Conservation (phyloP, 2,113 vertebrate genomes). For the Noturus placidus region DNA sequence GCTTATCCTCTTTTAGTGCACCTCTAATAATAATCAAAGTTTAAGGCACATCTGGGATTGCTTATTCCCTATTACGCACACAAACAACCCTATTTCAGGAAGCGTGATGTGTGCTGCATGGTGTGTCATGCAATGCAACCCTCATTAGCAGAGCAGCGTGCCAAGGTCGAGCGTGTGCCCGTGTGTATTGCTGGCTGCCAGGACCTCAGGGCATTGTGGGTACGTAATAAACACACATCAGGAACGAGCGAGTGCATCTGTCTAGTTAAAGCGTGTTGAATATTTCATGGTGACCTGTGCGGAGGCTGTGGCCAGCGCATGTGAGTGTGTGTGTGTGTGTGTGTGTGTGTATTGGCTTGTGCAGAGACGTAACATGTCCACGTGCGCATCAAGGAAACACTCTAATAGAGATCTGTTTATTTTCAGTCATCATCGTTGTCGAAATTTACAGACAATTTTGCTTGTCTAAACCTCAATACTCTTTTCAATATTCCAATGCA, state of each 20-base stretch:
- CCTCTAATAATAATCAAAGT: slow-evolving; percentile 37
- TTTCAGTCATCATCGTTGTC: slow-evolving; percentile 65
- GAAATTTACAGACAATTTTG: slow-evolving; percentile 49
- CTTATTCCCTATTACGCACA: slow-evolving; percentile 24
- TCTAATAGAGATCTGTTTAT: slow-evolving; percentile 65
- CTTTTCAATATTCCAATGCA: slow-evolving; percentile 68
- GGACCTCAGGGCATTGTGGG: slow-evolving; percentile 59
- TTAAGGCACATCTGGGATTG: slow-evolving; percentile 33
- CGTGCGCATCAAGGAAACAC: slow-evolving; percentile 42
- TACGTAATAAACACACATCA: slow-evolving; percentile 67
- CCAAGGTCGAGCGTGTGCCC: slow-evolving; percentile 66
- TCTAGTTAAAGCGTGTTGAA: slow-evolving; percentile 69
- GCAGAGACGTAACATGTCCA: slow-evolving; percentile 9
- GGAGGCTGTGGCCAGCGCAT: slow-evolving; percentile 42
- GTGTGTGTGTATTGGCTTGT: not conserved
- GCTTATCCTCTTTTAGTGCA: slow-evolving; percentile 40
- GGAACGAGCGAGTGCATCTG: slow-evolving; percentile 63
- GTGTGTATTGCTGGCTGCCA: slow-evolving; percentile 59
- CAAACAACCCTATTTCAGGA: slow-evolving; percentile 12
- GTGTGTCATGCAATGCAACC: slow-evolving; percentile 35
- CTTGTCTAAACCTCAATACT: slow-evolving; percentile 37
- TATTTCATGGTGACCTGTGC: slow-evolving; percentile 63
- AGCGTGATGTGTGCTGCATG: not conserved
- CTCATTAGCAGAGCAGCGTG: slow-evolving; percentile 49
- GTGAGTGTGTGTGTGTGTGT: not conserved